Base-by-base conservation (phyloP, 2,797 vertebrate genomes). In the Cottoperca gobio region DNA sequence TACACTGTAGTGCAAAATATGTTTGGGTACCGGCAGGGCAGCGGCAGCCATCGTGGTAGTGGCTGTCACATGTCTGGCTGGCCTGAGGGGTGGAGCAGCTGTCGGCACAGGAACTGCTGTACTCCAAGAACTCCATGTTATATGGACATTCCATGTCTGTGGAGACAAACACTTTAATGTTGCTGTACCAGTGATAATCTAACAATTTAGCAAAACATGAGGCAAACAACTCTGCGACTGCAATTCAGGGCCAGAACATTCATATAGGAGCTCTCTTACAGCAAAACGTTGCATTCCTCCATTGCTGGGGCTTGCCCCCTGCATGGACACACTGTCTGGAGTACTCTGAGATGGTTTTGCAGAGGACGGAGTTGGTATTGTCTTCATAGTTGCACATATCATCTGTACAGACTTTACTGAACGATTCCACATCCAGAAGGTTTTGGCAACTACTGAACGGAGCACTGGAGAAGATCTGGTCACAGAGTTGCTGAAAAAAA, bases 31-130 rank as follows among this genome's bases (percentile, higher is more conserved):
- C 97, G 62, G 87, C 10, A 1, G 96, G 96, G 50, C 97, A 98
- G 93, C 94, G 94, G 88, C 96, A 97, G 58, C 95, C 95, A 4
- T 95, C 95, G 0, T 91, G 82, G 39, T 95, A 95, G 84, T 96
- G 97, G 0, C 84, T 87, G 33, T 94, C 92, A 87, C 97, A 97
- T 5, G 95, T 90, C 28, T 90, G 73, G 26, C 95, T 93, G 70
- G 92, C 86, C 35, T 95, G 89, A 28, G 86, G 85, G 52, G 95
- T 96, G 14, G 92, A 95, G 80, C 97, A 97, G 19, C 92, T 96
- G 80, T 96, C 88, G 0, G 75, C 73, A 69, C 96, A 97, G 0
- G 95, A 88, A 19, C 86, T 94, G 76, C 90, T 92, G 69, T 95
- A 96, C 76, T 97, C 96, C 24, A 86, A 28, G 68, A 94, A 94